phyloP scores from a whole-genome alignment of 2,113 vertebrate genomes.

The Penelope pileata region DNA sequence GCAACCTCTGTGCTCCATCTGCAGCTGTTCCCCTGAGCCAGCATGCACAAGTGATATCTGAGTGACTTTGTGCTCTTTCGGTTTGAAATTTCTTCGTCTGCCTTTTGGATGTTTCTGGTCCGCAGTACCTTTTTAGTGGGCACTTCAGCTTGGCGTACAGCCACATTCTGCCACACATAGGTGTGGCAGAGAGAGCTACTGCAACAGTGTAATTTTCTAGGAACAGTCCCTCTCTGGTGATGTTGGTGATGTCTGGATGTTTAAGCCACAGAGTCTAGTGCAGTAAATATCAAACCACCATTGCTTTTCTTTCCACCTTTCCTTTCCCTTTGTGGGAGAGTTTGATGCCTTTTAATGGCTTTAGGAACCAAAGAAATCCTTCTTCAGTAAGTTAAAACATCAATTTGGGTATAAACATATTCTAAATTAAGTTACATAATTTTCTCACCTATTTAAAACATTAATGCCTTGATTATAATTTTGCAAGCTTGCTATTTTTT shows the following conservation, averaged over 20 bases:
- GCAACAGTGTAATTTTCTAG: background rate
- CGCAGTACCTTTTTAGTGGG: background rate
- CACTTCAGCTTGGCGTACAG: background rate
- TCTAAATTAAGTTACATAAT: conserved; percentile 62
- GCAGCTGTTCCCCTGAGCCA: background rate
- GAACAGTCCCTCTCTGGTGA: background rate
- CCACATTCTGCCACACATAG: background rate
- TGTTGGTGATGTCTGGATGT: background rate
- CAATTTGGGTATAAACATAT: conserved; percentile 26
- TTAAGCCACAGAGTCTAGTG: background rate
- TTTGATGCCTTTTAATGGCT: conserved; percentile 37
- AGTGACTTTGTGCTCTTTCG: background rate
- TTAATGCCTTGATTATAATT: conserved; percentile 72
- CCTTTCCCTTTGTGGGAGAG: background rate
- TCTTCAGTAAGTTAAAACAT: conserved; percentile 34
- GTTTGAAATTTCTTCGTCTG: background rate
- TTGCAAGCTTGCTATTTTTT: conserved; percentile 79
- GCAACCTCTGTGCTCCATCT: background rate
- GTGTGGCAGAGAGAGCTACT: background rate
- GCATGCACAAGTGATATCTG: background rate
- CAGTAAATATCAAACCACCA: background rate
- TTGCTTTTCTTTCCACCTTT: conserved; percentile 5
- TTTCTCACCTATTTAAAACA: conserved; percentile 78
- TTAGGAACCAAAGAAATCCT: conserved; percentile 58
- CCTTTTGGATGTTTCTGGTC: background rate